Base-by-base conservation (phyloP, 2,113 vertebrate species). In the Barnardius zonarius region DNA sequence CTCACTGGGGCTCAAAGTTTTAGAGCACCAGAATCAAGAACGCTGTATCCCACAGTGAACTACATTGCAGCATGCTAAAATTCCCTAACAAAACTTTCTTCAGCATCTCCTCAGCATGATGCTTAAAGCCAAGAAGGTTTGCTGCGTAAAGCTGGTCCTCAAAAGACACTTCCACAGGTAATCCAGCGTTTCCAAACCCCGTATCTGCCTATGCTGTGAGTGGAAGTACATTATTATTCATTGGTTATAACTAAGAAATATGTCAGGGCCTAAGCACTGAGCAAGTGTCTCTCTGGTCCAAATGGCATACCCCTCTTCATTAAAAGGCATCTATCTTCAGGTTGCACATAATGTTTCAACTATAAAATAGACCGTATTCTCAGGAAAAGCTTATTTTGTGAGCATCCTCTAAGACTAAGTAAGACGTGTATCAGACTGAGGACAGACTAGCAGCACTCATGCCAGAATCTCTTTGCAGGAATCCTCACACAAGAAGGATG, bases 131-230 rank as follows among this genome's bases (percentile, higher is more conserved):
- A 67, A 59, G 39, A 41, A 63, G 17, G 17, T 57, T 89, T 49
- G 48, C 43, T 59, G 13, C 25, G 33, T 27, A 39, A 72, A 51
- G 15, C 17, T 59, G 13, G 6, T 76, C 31, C 51, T 76, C 72
- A 52, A 62, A 83, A 81, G n/a, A 49, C 20, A 31, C 24, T 13
- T 80, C 51, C 78, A 72, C 15, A 63, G 23, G 20, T 28, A 30
- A 76, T 22, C 35, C 57, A 43, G 10, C 10, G 11, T 69, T 77
- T 91, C 68, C 77, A 88, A 63, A 49, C 17, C n/a, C 24, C 0
- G 0, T 14, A 35, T 5, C 5, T 3, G 35, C 15, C 70, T 84
- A 30, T 17, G 9, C 1, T 1, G 39, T 59, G 39, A 62, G 15
- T 49, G 11, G 28, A 83, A 88, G 54, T 43, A 80, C 25, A 43